Conservation (phyloP, 2,797 vertebrate genomes). For the Champsocephalus gunnari region DNA sequence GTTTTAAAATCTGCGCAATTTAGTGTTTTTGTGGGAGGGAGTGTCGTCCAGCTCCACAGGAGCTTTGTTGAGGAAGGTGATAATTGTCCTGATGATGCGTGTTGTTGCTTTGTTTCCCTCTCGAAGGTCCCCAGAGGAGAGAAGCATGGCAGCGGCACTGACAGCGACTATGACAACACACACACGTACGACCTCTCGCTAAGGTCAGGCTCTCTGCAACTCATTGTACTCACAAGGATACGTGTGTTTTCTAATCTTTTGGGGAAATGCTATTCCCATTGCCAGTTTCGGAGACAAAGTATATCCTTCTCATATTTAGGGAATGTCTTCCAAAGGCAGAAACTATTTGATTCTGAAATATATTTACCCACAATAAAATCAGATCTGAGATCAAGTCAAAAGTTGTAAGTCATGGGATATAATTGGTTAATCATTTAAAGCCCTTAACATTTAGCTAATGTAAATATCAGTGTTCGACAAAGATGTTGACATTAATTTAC, state of each 20-base stretch:
- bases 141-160: constrained; percentile 93
- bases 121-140: constrained; percentile 89
- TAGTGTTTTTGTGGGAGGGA: neutral
- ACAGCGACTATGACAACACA: constrained; percentile 98
- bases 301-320: neutral
- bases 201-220: constrained; percentile 82
- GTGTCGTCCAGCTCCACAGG: neutral
- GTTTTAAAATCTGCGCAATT: neutral
- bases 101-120: constrained; percentile 20
- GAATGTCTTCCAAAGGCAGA: neutral
- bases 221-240: neutral
- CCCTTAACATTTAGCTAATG: neutral
- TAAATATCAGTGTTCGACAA: neutral
- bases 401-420: neutral
- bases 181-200: constrained; percentile 90
- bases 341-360: neutral
- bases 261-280: neutral
- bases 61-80: neutral
- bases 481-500: constrained; percentile 3
- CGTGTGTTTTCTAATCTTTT: neutral
- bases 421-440: neutral
- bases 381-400: neutral
- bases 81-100: constrained; percentile 1
- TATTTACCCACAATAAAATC: neutral
- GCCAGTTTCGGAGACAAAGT: neutral